These are phyloP conservation scores for Melanocharis versteri DNA, from an alignment of 2,113 vertebrate species.

Conservation along the genomic window DNA sequence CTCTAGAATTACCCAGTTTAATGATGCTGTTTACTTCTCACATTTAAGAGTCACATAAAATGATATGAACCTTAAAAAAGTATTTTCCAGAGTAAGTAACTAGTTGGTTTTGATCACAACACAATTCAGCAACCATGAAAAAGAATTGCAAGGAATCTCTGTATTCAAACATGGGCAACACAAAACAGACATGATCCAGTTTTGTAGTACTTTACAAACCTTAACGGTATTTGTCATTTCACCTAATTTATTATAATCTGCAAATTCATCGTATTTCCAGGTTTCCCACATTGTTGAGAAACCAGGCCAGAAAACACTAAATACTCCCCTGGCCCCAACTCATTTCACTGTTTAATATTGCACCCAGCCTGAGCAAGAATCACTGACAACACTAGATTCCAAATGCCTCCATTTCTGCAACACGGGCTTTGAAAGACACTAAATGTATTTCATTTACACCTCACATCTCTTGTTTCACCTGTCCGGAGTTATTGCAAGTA, in stretches of 20 bases:
- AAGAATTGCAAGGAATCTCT: neutral
- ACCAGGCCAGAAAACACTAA: neutral
- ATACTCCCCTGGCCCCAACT: neutral
- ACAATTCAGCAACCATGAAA: neutral
- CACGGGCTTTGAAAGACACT: neutral
- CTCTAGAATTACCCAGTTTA: neutral
- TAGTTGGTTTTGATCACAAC: neutral
- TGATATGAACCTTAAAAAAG: neutral
- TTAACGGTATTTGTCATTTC: neutral
- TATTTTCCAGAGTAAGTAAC: neutral
- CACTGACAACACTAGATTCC: neutral
- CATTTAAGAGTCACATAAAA: neutral
- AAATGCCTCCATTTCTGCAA: neutral
- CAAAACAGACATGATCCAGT: rapidly evolving
- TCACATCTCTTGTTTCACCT: neutral
- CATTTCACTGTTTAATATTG: neutral
- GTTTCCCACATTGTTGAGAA: neutral
- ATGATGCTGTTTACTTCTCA: neutral
- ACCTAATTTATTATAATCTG: neutral
- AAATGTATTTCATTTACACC: neutral
- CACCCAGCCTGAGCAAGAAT: neutral
- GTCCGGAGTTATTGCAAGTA: neutral
- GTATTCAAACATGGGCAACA: neutral
- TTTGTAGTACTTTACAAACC: neutral
- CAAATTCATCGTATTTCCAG: neutral